These are phyloP conservation scores for Salmo trutta DNA, from an alignment of 2,797 vertebrate genomes.

Conservation along the genomic window DNA sequence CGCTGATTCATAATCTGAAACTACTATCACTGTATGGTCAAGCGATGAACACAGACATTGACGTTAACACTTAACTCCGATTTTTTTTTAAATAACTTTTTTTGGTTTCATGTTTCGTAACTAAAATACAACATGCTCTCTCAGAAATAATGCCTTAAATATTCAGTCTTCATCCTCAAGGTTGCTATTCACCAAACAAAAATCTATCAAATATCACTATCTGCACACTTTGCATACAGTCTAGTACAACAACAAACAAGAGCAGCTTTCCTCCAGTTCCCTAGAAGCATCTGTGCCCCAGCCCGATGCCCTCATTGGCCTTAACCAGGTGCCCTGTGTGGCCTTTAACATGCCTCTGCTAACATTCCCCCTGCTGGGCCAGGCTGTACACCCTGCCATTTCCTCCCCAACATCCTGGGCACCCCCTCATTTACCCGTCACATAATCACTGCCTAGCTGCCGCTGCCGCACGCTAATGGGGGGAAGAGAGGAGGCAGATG, in stretches of 20 bases:
- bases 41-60: too few relatives aligned
- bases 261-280: background rate
- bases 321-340: conserved; percentile 75
- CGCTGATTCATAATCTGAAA: too few relatives aligned
- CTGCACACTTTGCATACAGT: background rate
- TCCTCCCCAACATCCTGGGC: conserved; percentile 89
- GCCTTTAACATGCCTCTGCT: conserved; percentile 85
- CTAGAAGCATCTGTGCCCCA: conserved; percentile 14
- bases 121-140: too few relatives aligned
- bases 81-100: too few relatives aligned
- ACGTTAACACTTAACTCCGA: too few relatives aligned
- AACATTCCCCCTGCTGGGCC: conserved; percentile 87
- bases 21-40: too few relatives aligned
- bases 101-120: too few relatives aligned
- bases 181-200: too few relatives aligned
- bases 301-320: conserved; percentile 58
- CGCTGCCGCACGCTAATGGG: conserved; percentile 81
- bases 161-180: too few relatives aligned
- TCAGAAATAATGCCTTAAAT: background rate
- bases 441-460: conserved; percentile 93
- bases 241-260: conserved; percentile 5
- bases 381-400: conserved; percentile 88
- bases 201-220: background rate
- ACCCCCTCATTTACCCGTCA: conserved; percentile 99
- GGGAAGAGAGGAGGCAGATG: conserved; percentile 86